phyloP scores from a whole-genome alignment of 2,888 invertebrate species.

The Ectemnius cavifrons region DNA sequence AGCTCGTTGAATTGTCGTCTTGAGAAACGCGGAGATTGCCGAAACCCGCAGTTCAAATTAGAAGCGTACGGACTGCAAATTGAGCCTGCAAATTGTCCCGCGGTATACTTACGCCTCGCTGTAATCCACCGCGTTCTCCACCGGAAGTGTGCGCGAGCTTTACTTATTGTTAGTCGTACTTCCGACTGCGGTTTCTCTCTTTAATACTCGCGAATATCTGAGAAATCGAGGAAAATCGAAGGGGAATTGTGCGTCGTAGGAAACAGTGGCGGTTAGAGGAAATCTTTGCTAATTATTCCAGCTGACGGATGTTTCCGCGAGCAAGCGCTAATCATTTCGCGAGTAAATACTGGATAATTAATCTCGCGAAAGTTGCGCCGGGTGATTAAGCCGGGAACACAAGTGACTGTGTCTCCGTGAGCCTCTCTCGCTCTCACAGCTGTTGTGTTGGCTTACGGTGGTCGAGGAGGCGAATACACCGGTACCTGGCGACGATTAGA shows the following conservation, averaged over 20 bases:
- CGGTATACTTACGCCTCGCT: constrained; percentile 53
- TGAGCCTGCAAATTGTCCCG: constrained; percentile 71
- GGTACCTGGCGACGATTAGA: constrained; percentile 37
- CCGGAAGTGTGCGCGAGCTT: neutral
- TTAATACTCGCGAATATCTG: neutral
- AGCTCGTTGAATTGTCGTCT: constrained; percentile 67
- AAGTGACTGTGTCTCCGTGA: constrained; percentile 24
- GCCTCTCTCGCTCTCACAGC: constrained; percentile 13
- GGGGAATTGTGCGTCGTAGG: neutral
- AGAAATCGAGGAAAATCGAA: constrained; percentile 1
- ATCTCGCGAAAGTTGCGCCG: constrained; percentile 33
- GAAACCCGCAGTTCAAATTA: constrained; percentile 75
- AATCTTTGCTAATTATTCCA: constrained; percentile 7
- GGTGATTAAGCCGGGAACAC: constrained; percentile 30
- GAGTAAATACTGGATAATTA: constrained; percentile 48
- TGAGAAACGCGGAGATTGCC: constrained; percentile 73
- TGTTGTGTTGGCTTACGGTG: constrained; percentile 1
- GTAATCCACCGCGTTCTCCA: constrained; percentile 3
- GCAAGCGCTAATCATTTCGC: constrained; percentile 27
- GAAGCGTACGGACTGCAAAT: constrained; percentile 71
- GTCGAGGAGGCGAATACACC: constrained; percentile 26
- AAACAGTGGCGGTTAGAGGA: constrained; percentile 23
- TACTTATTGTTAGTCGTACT: neutral
- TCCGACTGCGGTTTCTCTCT: too few species aligned
- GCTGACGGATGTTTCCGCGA: constrained; percentile 33